Percentiles rank a stretch among this genome's conserved stretches.
Evolutionary conservation across 2,113 vertebrate species (phyloP).

Genomic region (Entelurus aequoreus): DNA sequence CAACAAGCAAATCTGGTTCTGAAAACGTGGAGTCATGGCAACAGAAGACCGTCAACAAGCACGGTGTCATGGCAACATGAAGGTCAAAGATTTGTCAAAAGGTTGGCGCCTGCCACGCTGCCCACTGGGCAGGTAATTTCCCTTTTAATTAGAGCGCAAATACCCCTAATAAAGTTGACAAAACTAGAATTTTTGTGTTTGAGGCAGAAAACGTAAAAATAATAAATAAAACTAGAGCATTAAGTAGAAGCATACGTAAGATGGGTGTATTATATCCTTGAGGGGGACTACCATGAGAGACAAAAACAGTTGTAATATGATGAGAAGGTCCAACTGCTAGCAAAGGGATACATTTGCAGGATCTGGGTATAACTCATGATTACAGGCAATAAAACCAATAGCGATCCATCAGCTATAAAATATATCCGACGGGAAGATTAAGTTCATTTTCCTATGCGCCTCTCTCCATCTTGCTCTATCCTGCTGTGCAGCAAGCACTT

Average conservation of each 20-base stretch:
- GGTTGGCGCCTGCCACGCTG: conserved; percentile 52
- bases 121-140: conserved; percentile 59
- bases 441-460: conserved; percentile 21
- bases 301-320: not conserved
- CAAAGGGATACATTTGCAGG: conserved; percentile 23
- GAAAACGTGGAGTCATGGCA: conserved; percentile 18
- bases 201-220: conserved; percentile 29
- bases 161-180: conserved; percentile 66
- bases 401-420: conserved; percentile 52
- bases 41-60: conserved; percentile 37
- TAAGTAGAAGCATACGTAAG: not conserved
- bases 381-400: conserved; percentile 55
- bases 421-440: conserved; percentile 41
- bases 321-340: conserved; percentile 14
- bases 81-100: conserved; percentile 49
- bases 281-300: not conserved
- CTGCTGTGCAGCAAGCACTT: not conserved
- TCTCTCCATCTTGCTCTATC: conserved; percentile 1
- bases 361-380: conserved; percentile 53
- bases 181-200: conserved; percentile 28
- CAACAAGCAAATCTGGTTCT: conserved; percentile 11
- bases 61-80: conserved; percentile 50
- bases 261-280: not conserved
- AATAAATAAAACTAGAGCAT: conserved; percentile 19
- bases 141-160: conserved; percentile 67